Evolutionary conservation across 2,797 vertebrate species (phyloP), one percentile per base, ranked within the genome.

Genomic region (Sarcophilus harrisii): DNA sequence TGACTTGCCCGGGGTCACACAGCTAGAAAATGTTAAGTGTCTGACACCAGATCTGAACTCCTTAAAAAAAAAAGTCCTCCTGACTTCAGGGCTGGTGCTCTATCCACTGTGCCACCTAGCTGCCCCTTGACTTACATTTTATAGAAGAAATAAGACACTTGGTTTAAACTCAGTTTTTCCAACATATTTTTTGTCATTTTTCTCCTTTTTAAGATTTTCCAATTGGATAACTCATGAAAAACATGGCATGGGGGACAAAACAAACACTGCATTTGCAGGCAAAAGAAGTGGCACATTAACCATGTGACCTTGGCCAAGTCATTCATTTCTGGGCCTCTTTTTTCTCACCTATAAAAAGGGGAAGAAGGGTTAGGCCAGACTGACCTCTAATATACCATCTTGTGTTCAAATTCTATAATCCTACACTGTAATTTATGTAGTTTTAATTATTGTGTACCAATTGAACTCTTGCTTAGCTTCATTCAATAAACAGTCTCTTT

Each of bases 121-220:
- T 57, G 57, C 16, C 57, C 57, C 57, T 3, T 73, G 60, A 89
- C 6, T 57, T 38, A 91, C 54, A 92, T 54, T 57, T 0, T 81
- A 38, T 95, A 30, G 54, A 96, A 81, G n/a, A 81, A 81, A 91
- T 55, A 38, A 81, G 14, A 93, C 4, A 24, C 29, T 93, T 57
- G 58, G 57, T 87, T 90, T 94, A 95, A 94, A 49, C 92, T 90
- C 91, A 96, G 91, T 54, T 28, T 1, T 91, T 94, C 29, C 32
- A 60, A 58, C 1, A 94, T 58, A 91, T 21, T 92, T 55, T 89
- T 58, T 87, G 66, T 13, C 10, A 18, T 90, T 87, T 87, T 21
- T 24, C 12, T 38, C 81, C 52, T 90, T 91, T 90, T 96, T 57
- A 91, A 95, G 55, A 66, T 94, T 81, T 16, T 93, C 55, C 55